A percentile compares a stretch with the other conserved stretches of the same genome.
phyloP scores from a whole-genome alignment of 2,113 vertebrate genomes.

The Rousettus leschenaultii region DNA sequence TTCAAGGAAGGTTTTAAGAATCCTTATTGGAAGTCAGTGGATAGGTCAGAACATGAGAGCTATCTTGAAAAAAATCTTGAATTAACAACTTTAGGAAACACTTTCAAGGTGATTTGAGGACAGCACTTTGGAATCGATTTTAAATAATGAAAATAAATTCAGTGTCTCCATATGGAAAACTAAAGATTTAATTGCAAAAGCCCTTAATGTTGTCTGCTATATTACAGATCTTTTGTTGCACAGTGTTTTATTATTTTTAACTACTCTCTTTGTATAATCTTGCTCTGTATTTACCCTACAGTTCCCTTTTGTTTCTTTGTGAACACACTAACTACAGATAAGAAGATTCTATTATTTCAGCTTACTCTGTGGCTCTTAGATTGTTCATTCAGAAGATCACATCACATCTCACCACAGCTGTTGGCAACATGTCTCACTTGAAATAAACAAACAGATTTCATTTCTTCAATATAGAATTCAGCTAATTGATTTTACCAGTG shows the following conservation, averaged over 20 bases:
- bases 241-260: constrained; percentile 66
- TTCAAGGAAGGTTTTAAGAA: background rate
- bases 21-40: background rate
- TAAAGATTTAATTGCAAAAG: constrained; percentile 68
- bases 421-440: constrained; percentile 28
- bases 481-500: constrained; percentile 7
- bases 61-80: background rate
- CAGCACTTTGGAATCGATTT: constrained; percentile 60
- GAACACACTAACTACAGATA: constrained; percentile 52
- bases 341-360: constrained; percentile 54
- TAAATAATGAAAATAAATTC: constrained; percentile 59
- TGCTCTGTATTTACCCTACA: constrained; percentile 47
- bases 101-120: constrained; percentile 72
- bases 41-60: background rate
- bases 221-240: constrained; percentile 9
- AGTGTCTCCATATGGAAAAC: constrained; percentile 44
- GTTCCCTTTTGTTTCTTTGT: constrained; percentile 64
- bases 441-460: constrained; percentile 16
- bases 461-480: constrained; percentile 10
- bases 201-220: constrained; percentile 48
- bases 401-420: constrained; percentile 38
- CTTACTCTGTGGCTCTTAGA: constrained; percentile 26
- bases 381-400: constrained; percentile 38
- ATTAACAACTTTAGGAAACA: constrained; percentile 49
- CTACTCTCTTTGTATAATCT: constrained; percentile 2